phyloP scores from a whole-genome alignment of 2,113 vertebrate species.

The Zingel zingel region DNA sequence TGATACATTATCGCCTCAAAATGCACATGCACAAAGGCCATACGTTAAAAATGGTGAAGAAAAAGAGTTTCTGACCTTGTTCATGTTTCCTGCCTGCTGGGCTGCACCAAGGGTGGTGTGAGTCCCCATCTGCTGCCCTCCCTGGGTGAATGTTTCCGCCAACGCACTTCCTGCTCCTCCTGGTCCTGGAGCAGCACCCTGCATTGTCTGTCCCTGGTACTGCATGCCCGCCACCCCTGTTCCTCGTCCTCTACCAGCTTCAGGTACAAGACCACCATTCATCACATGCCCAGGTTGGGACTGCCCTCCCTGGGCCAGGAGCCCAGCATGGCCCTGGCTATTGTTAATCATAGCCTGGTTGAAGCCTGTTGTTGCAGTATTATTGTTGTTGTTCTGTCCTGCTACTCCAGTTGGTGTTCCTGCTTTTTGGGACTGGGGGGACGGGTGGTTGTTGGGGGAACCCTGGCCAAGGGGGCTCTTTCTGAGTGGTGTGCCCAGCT shows the following conservation, averaged over 20 bases:
- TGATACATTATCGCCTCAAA: not conserved
- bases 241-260: slow-evolving; percentile 91
- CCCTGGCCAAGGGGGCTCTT: slow-evolving; percentile 94
- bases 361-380: slow-evolving; percentile 87
- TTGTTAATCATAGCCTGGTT: slow-evolving; percentile 93
- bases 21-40: not conserved
- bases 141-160: slow-evolving; percentile 95
- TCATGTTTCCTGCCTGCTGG: slow-evolving; percentile 92
- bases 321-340: slow-evolving; percentile 88
- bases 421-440: slow-evolving; percentile 94
- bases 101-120: slow-evolving; percentile 87
- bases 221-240: slow-evolving; percentile 87
- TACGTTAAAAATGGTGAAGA: too few relatives aligned
- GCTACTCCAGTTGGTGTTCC: slow-evolving; percentile 86
- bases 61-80: slow-evolving; percentile 89
- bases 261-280: slow-evolving; percentile 94
- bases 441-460: slow-evolving; percentile 89
- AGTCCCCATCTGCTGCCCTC: slow-evolving; percentile 91
- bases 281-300: slow-evolving; percentile 92
- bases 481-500: slow-evolving; percentile 79
- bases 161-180: slow-evolving; percentile 89
- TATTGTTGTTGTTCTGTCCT: slow-evolving; percentile 85
- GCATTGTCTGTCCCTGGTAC: slow-evolving; percentile 89
- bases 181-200: slow-evolving; percentile 69
- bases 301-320: slow-evolving; percentile 90